phyloP scores from a whole-genome alignment of 2,888 invertebrate species.

The Microdon myrmicae region DNA sequence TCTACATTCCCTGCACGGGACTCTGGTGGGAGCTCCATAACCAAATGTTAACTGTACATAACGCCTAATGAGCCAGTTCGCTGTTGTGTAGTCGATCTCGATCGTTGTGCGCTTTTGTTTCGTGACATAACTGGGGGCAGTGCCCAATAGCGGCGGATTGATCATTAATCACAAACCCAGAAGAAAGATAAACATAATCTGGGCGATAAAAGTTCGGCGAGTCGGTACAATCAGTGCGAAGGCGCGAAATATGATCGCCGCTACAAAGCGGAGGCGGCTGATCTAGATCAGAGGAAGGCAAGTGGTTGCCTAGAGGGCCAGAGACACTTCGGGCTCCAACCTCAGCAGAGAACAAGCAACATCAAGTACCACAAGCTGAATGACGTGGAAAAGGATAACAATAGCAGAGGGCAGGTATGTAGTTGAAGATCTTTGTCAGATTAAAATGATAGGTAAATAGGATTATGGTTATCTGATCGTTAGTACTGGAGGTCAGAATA shows the following conservation, averaged over 20 bases:
- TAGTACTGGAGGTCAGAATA: no score
- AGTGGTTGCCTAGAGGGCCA: constrained; percentile 8
- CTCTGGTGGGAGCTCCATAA: constrained; percentile 30
- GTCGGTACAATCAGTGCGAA: constrained; percentile 15
- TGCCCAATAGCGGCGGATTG: constrained; percentile 29
- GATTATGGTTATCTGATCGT: no score
- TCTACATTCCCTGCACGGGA: constrained; percentile 8
- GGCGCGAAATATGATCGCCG: constrained; percentile 16
- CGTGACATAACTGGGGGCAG: not conserved
- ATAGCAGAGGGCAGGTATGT: no score
- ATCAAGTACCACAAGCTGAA: no score
- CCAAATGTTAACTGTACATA: constrained; percentile 34
- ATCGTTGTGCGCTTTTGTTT: constrained; percentile 21
- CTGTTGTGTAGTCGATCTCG: no score
- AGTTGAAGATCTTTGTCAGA: no score
- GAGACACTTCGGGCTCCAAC: no score
- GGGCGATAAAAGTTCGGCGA: constrained; percentile 21
- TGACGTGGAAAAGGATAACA: no score
- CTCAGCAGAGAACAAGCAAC: constrained; percentile 2
- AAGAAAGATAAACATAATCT: constrained; percentile 19
- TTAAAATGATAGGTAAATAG: no score
- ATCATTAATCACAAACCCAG: constrained; percentile 30
- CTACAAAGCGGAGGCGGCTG: constrained; percentile 2
- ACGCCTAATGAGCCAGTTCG: no score
- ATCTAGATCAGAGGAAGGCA: no score